phyloP scores from a whole-genome alignment of 2,113 vertebrate species.

The Saguinus imperator region DNA sequence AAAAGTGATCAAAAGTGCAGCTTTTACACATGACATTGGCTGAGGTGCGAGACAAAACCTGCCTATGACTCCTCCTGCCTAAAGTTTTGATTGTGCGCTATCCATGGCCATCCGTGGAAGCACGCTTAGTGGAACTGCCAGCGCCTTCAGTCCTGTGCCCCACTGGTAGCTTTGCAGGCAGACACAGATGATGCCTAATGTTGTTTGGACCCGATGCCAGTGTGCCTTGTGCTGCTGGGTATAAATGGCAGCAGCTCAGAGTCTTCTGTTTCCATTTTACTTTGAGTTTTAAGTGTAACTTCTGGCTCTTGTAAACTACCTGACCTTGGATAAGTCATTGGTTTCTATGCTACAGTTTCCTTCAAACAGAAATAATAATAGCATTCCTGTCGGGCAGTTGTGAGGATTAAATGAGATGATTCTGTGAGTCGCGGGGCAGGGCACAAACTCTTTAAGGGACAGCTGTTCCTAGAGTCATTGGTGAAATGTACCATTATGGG shows the following conservation, averaged over 20 bases:
- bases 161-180: not conserved
- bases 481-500: accelerated
- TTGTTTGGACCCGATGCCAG: accelerated
- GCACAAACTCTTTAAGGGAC: accelerated
- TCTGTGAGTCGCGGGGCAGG: not conserved
- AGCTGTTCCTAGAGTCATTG: not conserved
- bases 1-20: not conserved
- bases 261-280: not conserved
- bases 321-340: not conserved
- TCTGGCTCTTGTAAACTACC: not conserved
- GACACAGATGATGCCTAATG: not conserved
- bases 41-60: not conserved
- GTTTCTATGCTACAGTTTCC: not conserved
- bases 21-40: accelerated
- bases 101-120: not conserved
- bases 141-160: too few relatives aligned
- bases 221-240: not conserved
- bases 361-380: not conserved
- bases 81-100: not conserved
- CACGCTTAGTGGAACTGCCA: not conserved
- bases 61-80: not conserved
- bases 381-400: not conserved
- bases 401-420: not conserved
- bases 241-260: not conserved
- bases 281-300: not conserved